Conservation (phyloP, 2,113 vertebrate species). For the Barbus barbus region DNA sequence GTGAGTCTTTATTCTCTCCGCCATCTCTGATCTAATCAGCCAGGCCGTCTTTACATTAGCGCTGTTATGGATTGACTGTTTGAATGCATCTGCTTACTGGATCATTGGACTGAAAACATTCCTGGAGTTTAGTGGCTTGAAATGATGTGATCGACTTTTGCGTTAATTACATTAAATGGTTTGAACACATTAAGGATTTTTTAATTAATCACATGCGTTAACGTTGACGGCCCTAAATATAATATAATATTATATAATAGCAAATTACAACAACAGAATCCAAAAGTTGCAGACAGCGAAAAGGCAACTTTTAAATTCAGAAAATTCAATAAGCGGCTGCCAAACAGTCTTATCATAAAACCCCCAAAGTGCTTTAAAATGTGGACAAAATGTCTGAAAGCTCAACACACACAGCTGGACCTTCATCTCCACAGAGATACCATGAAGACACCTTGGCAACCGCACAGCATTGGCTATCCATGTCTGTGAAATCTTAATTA, state of each 20-base stretch:
- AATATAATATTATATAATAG: background rate
- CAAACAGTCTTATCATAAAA: background rate
- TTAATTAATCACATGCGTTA: too few species aligned
- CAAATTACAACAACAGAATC: background rate
- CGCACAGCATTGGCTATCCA: background rate
- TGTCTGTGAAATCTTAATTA: conserved; percentile 80
- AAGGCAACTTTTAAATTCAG: background rate
- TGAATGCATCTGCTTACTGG: too few species aligned
- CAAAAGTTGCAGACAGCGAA: background rate
- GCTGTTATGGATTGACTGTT: too few species aligned
- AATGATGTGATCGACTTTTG: too few species aligned
- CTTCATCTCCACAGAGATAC: conserved; percentile 59
- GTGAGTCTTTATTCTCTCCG: too few species aligned
- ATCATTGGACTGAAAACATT: too few species aligned
- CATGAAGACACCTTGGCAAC: conserved; percentile 21
- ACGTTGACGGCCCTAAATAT: too few species aligned
- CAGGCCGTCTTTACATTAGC: too few species aligned
- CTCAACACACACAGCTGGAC: conserved; percentile 29
- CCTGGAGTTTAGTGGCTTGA: too few species aligned
- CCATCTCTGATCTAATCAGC: too few species aligned
- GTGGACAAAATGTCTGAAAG: background rate
- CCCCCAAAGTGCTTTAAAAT: background rate
- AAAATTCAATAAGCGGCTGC: background rate
- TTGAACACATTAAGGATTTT: too few species aligned
- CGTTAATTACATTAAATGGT: too few species aligned